Percentiles rank a stretch among this genome's conserved stretches.
These are phyloP conservation scores for Caenorhabditis drosophilae DNA, from an alignment of 2,888 invertebrate species.

Conservation along the genomic window DNA sequence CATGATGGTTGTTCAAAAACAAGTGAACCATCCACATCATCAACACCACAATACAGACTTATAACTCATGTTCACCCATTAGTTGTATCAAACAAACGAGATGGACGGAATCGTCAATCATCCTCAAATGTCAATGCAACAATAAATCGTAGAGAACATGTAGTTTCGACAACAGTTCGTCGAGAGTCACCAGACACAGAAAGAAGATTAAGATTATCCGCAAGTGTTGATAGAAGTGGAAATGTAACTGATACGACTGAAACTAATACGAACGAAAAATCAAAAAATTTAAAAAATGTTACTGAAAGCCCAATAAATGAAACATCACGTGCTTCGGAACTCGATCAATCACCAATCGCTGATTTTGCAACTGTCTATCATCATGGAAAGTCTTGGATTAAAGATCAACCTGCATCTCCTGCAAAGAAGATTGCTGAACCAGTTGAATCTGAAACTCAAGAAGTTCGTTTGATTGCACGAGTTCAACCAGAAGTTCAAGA, in stretches of 20 bases:
- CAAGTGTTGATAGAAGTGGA: conserved; percentile 38
- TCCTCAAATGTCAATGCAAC: conserved; percentile 37
- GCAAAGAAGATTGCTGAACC: conserved; percentile 11
- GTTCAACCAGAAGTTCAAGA: conserved; percentile 1
- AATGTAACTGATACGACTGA: conserved; percentile 33
- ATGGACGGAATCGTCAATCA: conserved; percentile 9
- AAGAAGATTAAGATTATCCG: conserved; percentile 22
- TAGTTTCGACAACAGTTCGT: conserved; percentile 29
- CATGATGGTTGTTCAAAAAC: conserved; percentile 21
- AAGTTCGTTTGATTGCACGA: conserved; percentile 14
- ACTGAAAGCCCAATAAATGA: conserved; percentile 16
- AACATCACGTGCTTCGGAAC: conserved; percentile 8
- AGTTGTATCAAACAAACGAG: conserved; percentile 8
- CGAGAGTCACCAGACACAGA: conserved; percentile 37
- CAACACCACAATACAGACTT: conserved; percentile 17
- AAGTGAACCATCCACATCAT: conserved; percentile 11
- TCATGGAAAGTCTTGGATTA: conserved; percentile 20
- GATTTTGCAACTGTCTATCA: conserved; percentile 25
- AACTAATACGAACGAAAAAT: conserved; percentile 1
- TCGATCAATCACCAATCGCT: conserved; percentile 15
- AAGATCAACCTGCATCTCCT: conserved; percentile 5
- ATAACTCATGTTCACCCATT: conserved; percentile 28
- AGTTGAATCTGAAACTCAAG: conserved; percentile 1
- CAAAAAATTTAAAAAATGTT: not conserved
- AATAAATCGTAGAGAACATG: conserved; percentile 27